These are phyloP conservation scores for Ianthella basta DNA, from an alignment of 37 sponge, comb jelly and placozoan genomes.

Conservation along the genomic window DNA sequence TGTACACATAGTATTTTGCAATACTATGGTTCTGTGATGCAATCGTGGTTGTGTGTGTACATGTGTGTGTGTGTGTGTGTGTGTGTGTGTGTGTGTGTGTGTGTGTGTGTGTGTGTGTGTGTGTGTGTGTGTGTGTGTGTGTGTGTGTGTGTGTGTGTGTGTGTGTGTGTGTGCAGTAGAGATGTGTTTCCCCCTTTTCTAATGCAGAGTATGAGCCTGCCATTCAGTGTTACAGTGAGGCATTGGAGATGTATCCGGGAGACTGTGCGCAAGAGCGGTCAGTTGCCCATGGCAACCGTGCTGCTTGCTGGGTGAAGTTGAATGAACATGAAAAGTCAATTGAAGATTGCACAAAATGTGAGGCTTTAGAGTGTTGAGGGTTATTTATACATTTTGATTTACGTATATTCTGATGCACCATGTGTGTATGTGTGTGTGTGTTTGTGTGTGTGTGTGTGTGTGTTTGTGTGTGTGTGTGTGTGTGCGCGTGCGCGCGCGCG, in stretches of 20 bases:
- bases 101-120: too few relatives aligned
- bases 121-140: too few relatives aligned
- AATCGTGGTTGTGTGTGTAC: too few relatives aligned
- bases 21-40: too few relatives aligned
- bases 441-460: conserved; percentile 30
- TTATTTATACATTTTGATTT: neutral
- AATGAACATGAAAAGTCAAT: conserved; percentile 65
- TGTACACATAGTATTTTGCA: too few relatives aligned
- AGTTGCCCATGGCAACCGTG: conserved; percentile 80
- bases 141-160: too few relatives aligned
- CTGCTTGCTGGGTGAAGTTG: conserved; percentile 80
- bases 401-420: neutral
- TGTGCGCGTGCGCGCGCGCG: too few relatives aligned
- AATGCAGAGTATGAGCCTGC: conserved; percentile 65
- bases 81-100: too few relatives aligned
- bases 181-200: too few relatives aligned
- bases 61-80: too few relatives aligned
- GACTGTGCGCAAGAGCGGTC: conserved; percentile 67
- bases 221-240: conserved; percentile 61
- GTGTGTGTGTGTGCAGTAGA: too few relatives aligned
- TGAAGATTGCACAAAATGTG: conserved; percentile 79
- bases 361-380: neutral
- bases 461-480: conserved; percentile 15
- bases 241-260: conserved; percentile 59
- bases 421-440: neutral